Evolutionary conservation across 2,888 invertebrate species (phyloP).

Genomic region (Acleris holmiana): DNA sequence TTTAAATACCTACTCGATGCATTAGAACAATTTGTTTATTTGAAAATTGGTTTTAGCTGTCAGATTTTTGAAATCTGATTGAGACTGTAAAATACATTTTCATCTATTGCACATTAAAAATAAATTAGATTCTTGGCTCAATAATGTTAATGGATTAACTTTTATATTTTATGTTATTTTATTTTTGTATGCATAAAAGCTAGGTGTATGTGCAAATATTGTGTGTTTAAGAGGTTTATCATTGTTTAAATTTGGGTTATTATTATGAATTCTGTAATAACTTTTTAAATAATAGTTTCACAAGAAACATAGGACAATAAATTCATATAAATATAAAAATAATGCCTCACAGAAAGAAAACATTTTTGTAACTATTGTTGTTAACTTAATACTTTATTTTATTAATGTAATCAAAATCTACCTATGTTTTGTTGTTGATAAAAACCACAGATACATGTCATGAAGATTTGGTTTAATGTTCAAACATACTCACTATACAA

Average conservation of each 20-base stretch:
- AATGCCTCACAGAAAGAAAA: slow-evolving; percentile 17
- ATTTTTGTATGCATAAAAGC: no score
- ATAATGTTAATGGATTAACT: slow-evolving; percentile 5
- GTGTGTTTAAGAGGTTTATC: neutral
- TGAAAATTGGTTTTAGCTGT: neutral
- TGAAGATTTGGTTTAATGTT: neutral
- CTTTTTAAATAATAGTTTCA: slow-evolving; percentile 23
- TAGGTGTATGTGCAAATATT: no score
- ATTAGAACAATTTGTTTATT: neutral
- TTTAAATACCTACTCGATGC: slow-evolving; percentile 29
- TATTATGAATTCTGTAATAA: neutral
- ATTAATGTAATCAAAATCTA: no score
- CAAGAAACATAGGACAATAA: slow-evolving; percentile 52
- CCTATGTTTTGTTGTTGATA: neutral
- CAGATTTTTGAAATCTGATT: no score
- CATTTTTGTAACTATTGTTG: no score
- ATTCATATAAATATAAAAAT: slow-evolving; percentile 39
- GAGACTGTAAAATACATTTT: slow-evolving; percentile 11
- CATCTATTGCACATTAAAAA: neutral
- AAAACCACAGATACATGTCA: neutral
- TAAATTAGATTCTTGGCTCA: slow-evolving; percentile 20
- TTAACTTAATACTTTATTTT: no score
- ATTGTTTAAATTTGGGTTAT: neutral
- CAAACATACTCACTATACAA: neutral
- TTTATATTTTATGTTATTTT: no score